Evolutionary conservation across 2,113 vertebrate species (phyloP).

Genomic region (Gymnarchus niloticus): DNA sequence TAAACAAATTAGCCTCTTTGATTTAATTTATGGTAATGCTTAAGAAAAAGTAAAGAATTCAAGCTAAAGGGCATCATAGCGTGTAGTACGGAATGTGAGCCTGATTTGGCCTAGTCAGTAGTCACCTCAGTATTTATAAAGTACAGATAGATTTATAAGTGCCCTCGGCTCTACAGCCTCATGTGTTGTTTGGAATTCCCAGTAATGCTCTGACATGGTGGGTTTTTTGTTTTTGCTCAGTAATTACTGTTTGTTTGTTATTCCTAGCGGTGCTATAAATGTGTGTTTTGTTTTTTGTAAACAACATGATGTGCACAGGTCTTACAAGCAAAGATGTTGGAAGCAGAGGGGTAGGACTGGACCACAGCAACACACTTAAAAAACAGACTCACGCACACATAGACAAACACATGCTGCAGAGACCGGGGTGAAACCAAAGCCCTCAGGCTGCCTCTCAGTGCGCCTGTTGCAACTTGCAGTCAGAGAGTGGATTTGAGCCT

Average conservation of each 20-base stretch:
- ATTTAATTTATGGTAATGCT: neutral
- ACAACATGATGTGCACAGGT: neutral
- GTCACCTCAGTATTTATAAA: neutral
- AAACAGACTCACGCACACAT: neutral
- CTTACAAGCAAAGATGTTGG: neutral
- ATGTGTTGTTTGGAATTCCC: too few relatives aligned
- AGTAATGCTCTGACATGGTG: neutral
- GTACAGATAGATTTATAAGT: too few relatives aligned
- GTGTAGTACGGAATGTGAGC: neutral
- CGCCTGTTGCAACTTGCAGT: conserved; percentile 1
- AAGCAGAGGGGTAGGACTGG: neutral
- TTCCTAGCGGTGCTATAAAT: neutral
- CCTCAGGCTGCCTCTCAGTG: neutral
- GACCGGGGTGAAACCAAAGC: neutral
- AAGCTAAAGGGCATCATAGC: neutral
- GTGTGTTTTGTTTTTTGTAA: neutral
- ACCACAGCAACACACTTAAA: neutral
- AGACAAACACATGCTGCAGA: neutral
- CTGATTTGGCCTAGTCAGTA: neutral
- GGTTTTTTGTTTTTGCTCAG: too few relatives aligned
- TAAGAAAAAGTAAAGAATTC: neutral
- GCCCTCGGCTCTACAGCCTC: too few relatives aligned
- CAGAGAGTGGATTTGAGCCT: neutral
- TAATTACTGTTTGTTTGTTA: neutral
- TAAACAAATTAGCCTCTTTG: neutral